A percentile compares a stretch with the other conserved stretches of the same genome.
phyloP scores from a whole-genome alignment of 1,140 invertebrate species.

The Drosophila rhopaloa region DNA sequence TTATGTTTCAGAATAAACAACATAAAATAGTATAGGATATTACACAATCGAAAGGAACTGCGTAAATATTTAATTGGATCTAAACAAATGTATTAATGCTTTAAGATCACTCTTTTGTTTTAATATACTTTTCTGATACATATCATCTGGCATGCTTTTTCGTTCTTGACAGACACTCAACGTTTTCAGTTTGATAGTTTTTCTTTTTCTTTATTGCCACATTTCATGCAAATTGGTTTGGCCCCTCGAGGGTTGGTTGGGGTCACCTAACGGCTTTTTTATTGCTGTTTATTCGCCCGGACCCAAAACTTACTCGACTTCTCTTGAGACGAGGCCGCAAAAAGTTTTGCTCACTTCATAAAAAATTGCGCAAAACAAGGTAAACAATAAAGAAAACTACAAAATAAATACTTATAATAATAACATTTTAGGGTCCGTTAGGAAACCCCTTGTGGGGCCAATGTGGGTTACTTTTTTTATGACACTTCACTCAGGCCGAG shows the following conservation, averaged over 20 bases:
- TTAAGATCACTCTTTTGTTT: neutral
- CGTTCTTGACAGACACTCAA: conserved; percentile 29
- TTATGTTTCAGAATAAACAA: neutral
- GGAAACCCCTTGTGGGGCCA: conserved; percentile 56
- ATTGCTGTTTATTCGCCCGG: conserved; percentile 41
- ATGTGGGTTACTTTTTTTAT: conserved; percentile 71
- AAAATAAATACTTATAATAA: conserved; percentile 78
- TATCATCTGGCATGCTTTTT: conserved; percentile 19
- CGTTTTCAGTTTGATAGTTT: conserved; percentile 44
- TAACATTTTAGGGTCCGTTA: conserved; percentile 73
- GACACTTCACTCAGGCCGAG: conserved; percentile 45
- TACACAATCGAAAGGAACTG: neutral
- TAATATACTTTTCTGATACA: conserved; percentile 13
- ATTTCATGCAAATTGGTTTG: conserved; percentile 58
- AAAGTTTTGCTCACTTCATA: conserved; percentile 62
- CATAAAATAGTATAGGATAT: conserved; percentile 14
- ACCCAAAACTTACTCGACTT: conserved; percentile 55
- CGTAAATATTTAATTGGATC: conserved; percentile 3
- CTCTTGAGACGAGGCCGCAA: conserved; percentile 51
- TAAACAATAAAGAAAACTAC: conserved; percentile 60
- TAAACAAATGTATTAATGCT: conserved; percentile 1
- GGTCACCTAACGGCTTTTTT: conserved; percentile 65
- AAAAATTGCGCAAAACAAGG: conserved; percentile 63
- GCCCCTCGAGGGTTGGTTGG: conserved; percentile 38
- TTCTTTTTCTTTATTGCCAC: conserved; percentile 42